Base-by-base conservation (phyloP, 2,113 vertebrate species). In the Hirundichthys speculiger region DNA sequence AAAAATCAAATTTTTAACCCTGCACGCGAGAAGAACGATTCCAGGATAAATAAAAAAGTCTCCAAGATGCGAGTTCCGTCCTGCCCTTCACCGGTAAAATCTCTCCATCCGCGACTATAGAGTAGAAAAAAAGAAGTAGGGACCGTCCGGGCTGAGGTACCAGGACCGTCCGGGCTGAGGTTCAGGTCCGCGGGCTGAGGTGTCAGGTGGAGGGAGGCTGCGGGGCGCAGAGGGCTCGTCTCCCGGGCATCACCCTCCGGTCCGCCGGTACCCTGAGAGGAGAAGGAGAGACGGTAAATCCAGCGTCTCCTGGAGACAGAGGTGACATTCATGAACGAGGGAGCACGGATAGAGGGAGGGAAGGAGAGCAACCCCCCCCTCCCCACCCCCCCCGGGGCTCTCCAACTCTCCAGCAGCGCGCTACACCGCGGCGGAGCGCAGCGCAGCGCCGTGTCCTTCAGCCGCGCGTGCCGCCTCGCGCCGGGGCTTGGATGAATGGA, bases 311-410 rank as follows among this genome's bases (percentile, higher is more conserved):
- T 84, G 80, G 73, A 80, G 80, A 86, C 45, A 88, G 87, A 89
- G 92, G 92, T 92, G 92, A 92, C 92, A 92, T 93, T 93, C 90
- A 91, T 85, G 78, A 84, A 83, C 34, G 72, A 77, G 64, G 62
- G 73, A 83, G 74, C 54, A 52, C 13, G 15, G 63, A 75, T 14
- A 64, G 25, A 56, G 52, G 40, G 39, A 56, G 38, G 22, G 59
- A 64, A 40, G 49, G 79, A 75, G 82, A 50, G 75, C n/a, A 65
- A 75, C 60, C 70, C 72, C 41, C 18, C 64, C 8, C 21, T 21
- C 48, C 7, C 30, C n/a, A 15, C 47, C 43, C 80, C 63, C 25
- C 65, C 65, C 70, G 56, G 3, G 71, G 77, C 73, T 83, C 80
- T 80, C 83, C 70, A 85, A 91, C 82, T 85, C 83, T 82, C 64